Base-by-base conservation (phyloP, 2,888 invertebrate species). In the Ormyrus labotus region DNA sequence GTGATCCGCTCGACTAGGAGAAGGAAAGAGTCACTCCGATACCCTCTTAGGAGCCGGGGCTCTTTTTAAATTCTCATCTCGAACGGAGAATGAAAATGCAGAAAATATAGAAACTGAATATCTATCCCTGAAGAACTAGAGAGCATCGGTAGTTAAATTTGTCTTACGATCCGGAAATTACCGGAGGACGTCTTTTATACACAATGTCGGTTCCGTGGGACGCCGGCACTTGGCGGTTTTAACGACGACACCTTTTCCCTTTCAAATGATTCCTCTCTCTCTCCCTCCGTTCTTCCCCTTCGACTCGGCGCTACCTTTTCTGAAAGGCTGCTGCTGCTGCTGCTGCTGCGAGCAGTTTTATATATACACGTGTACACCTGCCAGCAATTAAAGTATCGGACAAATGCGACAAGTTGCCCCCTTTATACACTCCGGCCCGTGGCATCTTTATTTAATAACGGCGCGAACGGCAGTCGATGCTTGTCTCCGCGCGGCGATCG, bases 181-280 rank as follows among this genome's bases (percentile, higher is more conserved):
- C 57, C 68, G 73, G 47, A 58, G 45, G 70, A 70, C 68, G 77
- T 73, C 80, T 76, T 70, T 83, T 83, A 73, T 78, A 79, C 74
- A 77, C 82, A 72, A 68, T 53, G 81, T 78, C 77, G 73, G 60
- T 73, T 82, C 74, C 82, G 60, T 73, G 73, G 77, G 58, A 68
- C 53, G 64, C 61, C 70, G 50, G 61, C 80, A 84, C 81, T 81
- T 80, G 74, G 61, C 71, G 81, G 67, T 80, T 78, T 78, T 80
- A 83, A 79, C 84, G 80, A 83, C 81, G 75, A 78, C 82, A 81
- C 82, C 78, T 81, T 75, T 78, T 77, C 76, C 78, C 73, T 79
- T 65, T 75, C 63, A 78, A 72, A 79, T 53, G 73, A 74, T 70
- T 76, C 71, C 74, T 55, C 45, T 65, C 65, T 58, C 51, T 55